phyloP scores from a whole-genome alignment of 2,797 vertebrate species.

The Syngnathus acus region DNA sequence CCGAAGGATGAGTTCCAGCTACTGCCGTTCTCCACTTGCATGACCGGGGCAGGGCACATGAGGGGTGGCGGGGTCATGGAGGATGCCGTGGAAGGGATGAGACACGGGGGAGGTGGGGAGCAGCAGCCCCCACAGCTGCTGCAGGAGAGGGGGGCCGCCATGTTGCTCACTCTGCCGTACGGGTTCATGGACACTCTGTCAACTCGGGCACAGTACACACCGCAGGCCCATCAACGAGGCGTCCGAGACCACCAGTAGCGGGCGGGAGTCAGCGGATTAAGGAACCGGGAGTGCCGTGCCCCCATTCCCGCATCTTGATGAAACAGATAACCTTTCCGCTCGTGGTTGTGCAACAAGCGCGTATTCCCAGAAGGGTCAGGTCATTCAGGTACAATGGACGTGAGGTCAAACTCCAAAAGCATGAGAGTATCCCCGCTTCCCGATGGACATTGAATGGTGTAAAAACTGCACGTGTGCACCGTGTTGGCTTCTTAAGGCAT shows the following conservation, averaged over 20 bases:
- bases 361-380: conserved; percentile 47
- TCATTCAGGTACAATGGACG: conserved; percentile 38
- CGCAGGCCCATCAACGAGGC: conserved; percentile 63
- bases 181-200: conserved; percentile 73
- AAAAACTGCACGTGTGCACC: too few species aligned
- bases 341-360: conserved; percentile 40
- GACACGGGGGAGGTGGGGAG: conserved; percentile 64
- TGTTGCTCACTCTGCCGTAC: conserved; percentile 56
- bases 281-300: conserved; percentile 31
- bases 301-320: conserved; percentile 44
- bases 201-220: conserved; percentile 69
- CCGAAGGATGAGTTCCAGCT: conserved; percentile 67
- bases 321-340: conserved; percentile 37
- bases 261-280: conserved; percentile 46
- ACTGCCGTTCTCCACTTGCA: conserved; percentile 68
- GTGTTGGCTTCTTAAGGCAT: background rate
- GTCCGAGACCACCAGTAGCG: conserved; percentile 44
- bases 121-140: conserved; percentile 70
- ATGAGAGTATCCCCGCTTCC: conserved; percentile 4
- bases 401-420: conserved; percentile 37
- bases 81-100: conserved; percentile 53
- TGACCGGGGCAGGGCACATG: conserved; percentile 41
- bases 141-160: conserved; percentile 64
- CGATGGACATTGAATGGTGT: background rate
- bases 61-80: conserved; percentile 57